These are phyloP conservation scores for Gasteruption jaculator DNA, from an alignment of 2,888 invertebrate species.

Conservation along the genomic window DNA sequence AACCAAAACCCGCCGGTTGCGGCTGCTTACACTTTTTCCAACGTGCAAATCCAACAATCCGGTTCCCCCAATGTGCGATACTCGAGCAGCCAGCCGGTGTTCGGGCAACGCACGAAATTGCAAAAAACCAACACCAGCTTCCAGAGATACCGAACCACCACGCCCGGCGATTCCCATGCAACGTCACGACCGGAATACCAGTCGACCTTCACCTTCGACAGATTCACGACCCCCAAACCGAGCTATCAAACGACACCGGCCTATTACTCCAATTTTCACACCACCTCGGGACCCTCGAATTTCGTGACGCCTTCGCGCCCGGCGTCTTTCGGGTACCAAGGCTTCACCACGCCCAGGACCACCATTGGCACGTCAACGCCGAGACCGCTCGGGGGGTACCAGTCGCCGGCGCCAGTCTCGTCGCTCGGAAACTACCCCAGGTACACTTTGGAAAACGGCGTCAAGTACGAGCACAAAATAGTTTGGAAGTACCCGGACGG, in stretches of 20 bases:
- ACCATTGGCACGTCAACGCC: slow-evolving; percentile 17
- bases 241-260: slow-evolving; percentile 7
- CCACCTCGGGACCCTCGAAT: slow-evolving; percentile 14
- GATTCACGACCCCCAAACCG: slow-evolving; percentile 21
- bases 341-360: slow-evolving; percentile 3
- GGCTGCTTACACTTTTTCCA: not conserved
- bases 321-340: too few species aligned
- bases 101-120: slow-evolving; percentile 41
- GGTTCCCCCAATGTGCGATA: slow-evolving; percentile 11
- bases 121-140: too few species aligned
- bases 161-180: slow-evolving; percentile 23
- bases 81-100: slow-evolving; percentile 24
- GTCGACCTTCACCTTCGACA: slow-evolving; percentile 18
- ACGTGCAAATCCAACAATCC: slow-evolving; percentile 7
- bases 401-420: slow-evolving; percentile 3
- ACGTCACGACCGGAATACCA: slow-evolving; percentile 21
- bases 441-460: slow-evolving; percentile 43
- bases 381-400: slow-evolving; percentile 11
- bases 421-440: slow-evolving; percentile 30
- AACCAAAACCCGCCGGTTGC: slow-evolving; percentile 8
- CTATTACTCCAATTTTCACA: not conserved
- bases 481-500: slow-evolving; percentile 50
- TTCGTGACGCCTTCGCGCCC: too few species aligned
- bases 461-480: slow-evolving; percentile 46
- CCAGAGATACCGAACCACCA: too few species aligned